A percentile compares a stretch with the other conserved stretches of the same genome.
Evolutionary conservation across 2,888 invertebrate species (phyloP).

Genomic region (Macropis europaea): DNA sequence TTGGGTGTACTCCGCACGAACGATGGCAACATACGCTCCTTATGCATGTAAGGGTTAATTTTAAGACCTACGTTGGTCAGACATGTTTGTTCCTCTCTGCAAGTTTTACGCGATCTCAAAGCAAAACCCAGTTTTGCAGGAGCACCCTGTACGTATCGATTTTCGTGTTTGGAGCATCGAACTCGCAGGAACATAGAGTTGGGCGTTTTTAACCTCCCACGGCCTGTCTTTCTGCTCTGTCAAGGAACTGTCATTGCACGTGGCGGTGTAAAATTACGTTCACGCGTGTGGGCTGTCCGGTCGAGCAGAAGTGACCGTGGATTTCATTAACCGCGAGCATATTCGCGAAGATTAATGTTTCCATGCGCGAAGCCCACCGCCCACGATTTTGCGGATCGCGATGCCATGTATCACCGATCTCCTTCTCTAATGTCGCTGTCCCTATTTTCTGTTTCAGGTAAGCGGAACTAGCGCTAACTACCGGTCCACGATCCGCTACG

Average conservation of each 20-base stretch:
- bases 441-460: constrained; percentile 69
- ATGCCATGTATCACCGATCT: constrained; percentile 42
- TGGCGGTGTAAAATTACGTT: constrained; percentile 13
- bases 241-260: constrained; percentile 1
- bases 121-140: too few species aligned
- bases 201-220: too few species aligned
- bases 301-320: constrained; percentile 45
- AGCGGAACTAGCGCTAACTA: constrained; percentile 43
- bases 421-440: constrained; percentile 29
- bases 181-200: constrained; percentile 7
- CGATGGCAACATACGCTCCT: too few species aligned
- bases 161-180: not conserved
- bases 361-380: constrained; percentile 30
- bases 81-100: too few species aligned
- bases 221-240: not conserved
- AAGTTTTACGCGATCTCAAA: too few species aligned
- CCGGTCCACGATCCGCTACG: not conserved
- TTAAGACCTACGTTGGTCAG: too few species aligned
- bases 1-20: too few species aligned
- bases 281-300: constrained; percentile 21
- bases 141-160: too few species aligned
- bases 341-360: constrained; percentile 54
- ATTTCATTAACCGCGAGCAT: constrained; percentile 53
- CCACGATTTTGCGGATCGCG: constrained; percentile 35
- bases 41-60: too few species aligned